Percentiles rank a stretch among this genome's conserved stretches.
Evolutionary conservation across 2,113 vertebrate genomes (phyloP).

Genomic region (Anoura caudifer): DNA sequence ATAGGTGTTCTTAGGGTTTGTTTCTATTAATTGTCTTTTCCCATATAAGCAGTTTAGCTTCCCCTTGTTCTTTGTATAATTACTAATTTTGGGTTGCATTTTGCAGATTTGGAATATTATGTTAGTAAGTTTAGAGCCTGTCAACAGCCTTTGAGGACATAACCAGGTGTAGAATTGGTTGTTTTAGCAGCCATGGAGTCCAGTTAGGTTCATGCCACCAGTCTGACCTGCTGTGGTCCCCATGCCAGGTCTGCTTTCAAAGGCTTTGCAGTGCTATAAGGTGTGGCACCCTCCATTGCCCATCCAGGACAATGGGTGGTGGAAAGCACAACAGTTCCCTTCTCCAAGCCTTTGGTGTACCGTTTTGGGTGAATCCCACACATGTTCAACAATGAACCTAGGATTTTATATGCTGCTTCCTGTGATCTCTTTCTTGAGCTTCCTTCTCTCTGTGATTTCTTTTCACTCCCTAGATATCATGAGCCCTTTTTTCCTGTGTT

Average conservation of each 20-base stretch:
- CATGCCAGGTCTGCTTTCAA: background rate
- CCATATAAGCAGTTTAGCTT: background rate
- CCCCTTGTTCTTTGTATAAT: background rate
- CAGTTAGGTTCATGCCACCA: background rate
- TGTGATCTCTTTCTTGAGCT: background rate
- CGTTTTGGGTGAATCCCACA: background rate
- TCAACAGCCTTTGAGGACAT: background rate
- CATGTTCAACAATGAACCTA: background rate
- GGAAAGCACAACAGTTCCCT: fast-evolving
- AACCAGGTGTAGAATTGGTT: background rate
- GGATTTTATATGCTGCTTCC: background rate
- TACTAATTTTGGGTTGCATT: background rate
- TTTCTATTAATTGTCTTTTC: background rate
- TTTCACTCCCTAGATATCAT: no score
- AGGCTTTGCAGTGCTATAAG: background rate
- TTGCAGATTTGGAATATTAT: background rate
- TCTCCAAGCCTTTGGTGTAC: background rate
- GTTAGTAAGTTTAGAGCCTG: background rate
- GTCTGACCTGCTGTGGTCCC: background rate
- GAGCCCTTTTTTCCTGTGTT: background rate
- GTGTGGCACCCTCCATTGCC: fast-evolving
- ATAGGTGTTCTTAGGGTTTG: background rate
- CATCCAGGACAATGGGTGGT: background rate
- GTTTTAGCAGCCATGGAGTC: background rate
- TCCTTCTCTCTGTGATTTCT: background rate